Conservation (phyloP, 2,797 vertebrate genomes). For the Microctenopoma stevenorrisi region DNA sequence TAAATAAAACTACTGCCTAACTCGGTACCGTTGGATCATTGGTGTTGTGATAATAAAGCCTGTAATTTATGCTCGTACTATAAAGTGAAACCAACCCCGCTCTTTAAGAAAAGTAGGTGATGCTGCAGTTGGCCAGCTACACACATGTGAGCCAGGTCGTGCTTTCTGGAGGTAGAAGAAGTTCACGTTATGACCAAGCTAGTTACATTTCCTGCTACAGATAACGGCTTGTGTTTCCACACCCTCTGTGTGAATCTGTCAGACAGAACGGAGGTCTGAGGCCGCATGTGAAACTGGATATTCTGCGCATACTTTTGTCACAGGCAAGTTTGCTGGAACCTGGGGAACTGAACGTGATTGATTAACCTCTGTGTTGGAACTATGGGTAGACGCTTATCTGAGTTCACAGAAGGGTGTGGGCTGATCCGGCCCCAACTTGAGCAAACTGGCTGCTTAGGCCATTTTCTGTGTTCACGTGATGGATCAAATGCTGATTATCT, state of each 20-base stretch:
- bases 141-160: conserved; percentile 19
- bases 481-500: neutral
- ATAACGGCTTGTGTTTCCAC: conserved; percentile 67
- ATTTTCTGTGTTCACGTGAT: neutral
- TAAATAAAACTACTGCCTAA: no score
- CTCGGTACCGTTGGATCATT: neutral
- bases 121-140: conserved; percentile 7
- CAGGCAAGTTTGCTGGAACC: conserved; percentile 35
- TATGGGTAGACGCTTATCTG: conserved; percentile 52
- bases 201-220: conserved; percentile 71
- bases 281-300: conserved; percentile 68
- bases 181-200: conserved; percentile 53
- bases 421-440: conserved; percentile 41
- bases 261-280: conserved; percentile 53
- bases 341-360: conserved; percentile 64
- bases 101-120: conserved; percentile 2
- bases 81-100: conserved; percentile 18
- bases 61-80: neutral
- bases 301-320: conserved; percentile 32
- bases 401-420: conserved; percentile 48
- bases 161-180: conserved; percentile 33
- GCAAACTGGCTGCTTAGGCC: conserved; percentile 26
- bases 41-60: neutral
- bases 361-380: conserved; percentile 64
- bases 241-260: conserved; percentile 58